Evolutionary conservation across 2,797 vertebrate species (phyloP).

Genomic region (Crenuchus spilurus): DNA sequence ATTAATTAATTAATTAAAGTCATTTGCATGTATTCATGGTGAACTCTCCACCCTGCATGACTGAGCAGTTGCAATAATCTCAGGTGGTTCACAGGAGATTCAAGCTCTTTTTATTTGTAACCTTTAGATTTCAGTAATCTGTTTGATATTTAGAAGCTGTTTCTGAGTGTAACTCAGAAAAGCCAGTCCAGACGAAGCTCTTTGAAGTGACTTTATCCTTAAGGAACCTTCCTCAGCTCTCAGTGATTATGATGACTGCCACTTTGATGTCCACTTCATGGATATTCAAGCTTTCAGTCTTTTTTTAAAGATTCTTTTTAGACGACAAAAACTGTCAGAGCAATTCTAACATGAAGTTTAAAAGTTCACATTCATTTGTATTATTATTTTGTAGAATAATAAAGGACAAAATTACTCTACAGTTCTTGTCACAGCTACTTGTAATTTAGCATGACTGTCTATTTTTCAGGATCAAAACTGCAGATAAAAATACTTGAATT

Average conservation of each 20-base stretch:
- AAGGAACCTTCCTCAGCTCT: conserved; percentile 6
- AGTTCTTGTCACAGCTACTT: background rate
- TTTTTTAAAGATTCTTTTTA: background rate
- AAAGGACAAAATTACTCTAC: background rate
- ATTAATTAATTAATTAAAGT: too few species aligned
- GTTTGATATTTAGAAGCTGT: background rate
- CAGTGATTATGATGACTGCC: background rate
- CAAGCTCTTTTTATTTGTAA: background rate
- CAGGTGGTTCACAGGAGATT: background rate
- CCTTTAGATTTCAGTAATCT: background rate
- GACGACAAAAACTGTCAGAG: background rate
- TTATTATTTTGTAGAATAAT: background rate
- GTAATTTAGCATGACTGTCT: too few species aligned
- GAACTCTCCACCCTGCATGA: background rate
- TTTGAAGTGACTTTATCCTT: conserved; percentile 3
- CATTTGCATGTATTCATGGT: too few species aligned
- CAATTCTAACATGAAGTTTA: background rate
- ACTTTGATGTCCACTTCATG: background rate
- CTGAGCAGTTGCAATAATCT: background rate
- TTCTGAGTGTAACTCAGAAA: background rate
- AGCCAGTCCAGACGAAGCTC: background rate
- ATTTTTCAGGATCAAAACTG: too few species aligned
- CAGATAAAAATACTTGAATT: too few species aligned
- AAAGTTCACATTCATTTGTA: background rate
- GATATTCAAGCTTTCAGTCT: conserved; percentile 5